Percentiles rank a stretch among this genome's conserved stretches.
Evolutionary conservation across 2,113 vertebrate genomes (phyloP).

Genomic region (Myiopsitta monachus): DNA sequence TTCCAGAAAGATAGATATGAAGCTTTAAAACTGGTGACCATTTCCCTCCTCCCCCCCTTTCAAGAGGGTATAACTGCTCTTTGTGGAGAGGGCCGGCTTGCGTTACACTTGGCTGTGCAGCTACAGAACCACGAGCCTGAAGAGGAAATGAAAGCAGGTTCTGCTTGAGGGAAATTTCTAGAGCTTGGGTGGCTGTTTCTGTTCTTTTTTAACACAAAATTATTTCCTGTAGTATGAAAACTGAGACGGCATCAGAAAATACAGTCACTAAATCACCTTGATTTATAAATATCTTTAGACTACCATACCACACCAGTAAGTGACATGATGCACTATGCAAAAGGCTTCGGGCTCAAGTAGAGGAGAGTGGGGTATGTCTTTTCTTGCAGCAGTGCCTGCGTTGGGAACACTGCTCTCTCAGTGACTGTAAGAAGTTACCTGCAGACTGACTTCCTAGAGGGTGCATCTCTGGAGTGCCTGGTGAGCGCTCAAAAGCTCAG

Average conservation of each 20-base stretch:
- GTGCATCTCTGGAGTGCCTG: neutral
- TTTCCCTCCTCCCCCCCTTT: neutral
- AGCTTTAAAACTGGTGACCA: neutral
- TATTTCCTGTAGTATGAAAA: conserved; percentile 1
- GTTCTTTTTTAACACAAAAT: neutral
- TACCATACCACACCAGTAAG: fast-evolving
- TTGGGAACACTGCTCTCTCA: fast-evolving
- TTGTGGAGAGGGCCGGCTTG: neutral
- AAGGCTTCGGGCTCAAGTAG: neutral
- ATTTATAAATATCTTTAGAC: neutral
- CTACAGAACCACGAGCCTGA: neutral
- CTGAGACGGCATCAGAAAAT: neutral
- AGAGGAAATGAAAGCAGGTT: conserved; percentile 38
- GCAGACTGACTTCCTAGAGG: neutral
- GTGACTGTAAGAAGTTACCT: neutral
- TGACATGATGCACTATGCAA: neutral
- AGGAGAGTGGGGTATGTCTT: neutral
- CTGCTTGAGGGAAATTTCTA: conserved; percentile 7
- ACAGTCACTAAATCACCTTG: neutral
- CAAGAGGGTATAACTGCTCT: neutral
- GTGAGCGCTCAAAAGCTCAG: neutral
- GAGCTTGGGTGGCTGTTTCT: neutral
- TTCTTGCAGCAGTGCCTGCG: neutral
- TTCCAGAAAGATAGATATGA: conserved; percentile 10
- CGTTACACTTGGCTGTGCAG: neutral